These are phyloP conservation scores for Dusona sp. DNA, from an alignment of 2,888 invertebrate genomes.

Conservation along the genomic window DNA sequence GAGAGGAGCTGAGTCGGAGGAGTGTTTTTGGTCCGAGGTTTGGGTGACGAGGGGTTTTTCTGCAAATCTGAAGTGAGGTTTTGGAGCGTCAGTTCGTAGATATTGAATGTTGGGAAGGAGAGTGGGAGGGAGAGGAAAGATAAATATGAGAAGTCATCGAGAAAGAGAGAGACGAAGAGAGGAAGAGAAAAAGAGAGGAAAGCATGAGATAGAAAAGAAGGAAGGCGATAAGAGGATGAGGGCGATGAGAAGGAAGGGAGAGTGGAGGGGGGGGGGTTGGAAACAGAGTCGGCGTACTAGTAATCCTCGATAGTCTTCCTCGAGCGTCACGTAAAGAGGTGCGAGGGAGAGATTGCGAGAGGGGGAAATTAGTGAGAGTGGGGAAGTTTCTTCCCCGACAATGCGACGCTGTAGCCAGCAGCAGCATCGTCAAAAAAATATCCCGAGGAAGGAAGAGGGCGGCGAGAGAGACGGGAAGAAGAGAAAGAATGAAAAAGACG, in stretches of 20 bases:
- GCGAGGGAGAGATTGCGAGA: background rate
- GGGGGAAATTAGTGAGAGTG: slow-evolving; percentile 17
- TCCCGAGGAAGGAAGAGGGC: slow-evolving; percentile 11
- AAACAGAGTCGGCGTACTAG: slow-evolving; percentile 59
- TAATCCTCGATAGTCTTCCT: slow-evolving; percentile 5
- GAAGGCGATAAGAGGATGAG: slow-evolving; percentile 26
- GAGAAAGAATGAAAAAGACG: background rate
- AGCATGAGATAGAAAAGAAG: slow-evolving; percentile 16
- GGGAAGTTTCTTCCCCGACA: slow-evolving; percentile 50
- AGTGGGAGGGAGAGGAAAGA: too few species aligned
- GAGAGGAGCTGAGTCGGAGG: background rate
- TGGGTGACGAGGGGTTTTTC: background rate
- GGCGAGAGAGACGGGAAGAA: slow-evolving; percentile 32
- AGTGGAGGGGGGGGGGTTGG: slow-evolving; percentile 1
- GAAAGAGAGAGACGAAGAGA: too few species aligned
- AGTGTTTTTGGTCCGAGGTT: too few species aligned
- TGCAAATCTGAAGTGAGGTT: background rate
- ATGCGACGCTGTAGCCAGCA: slow-evolving; percentile 58
- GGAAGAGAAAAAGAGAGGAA: background rate
- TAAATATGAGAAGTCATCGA: too few species aligned
- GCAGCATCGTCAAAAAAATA: slow-evolving; percentile 52
- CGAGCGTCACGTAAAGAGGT: slow-evolving; percentile 19
- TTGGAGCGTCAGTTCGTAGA: background rate
- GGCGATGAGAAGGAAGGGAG: slow-evolving; percentile 17
- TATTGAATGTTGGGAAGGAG: slow-evolving; percentile 26